phyloP scores from a whole-genome alignment of 2,888 invertebrate genomes.

The Callinectes sapidus region DNA sequence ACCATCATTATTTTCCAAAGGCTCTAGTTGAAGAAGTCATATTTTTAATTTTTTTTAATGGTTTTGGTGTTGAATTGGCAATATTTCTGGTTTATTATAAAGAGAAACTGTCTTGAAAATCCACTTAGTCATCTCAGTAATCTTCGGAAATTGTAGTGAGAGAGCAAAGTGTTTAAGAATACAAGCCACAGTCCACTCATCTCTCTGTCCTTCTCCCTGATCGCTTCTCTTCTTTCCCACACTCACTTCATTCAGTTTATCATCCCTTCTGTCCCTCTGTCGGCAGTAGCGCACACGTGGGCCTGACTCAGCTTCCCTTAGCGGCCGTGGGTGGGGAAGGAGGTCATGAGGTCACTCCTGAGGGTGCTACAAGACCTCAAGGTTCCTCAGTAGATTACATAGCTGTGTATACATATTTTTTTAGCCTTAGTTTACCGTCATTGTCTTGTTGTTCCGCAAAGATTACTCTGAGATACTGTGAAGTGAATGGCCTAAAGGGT shows the following conservation, averaged over 20 bases:
- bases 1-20: too few relatives aligned
- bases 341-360: not conserved
- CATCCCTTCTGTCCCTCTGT: not conserved
- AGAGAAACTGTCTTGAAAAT: too few relatives aligned
- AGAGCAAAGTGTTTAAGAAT: too few relatives aligned
- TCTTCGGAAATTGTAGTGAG: too few relatives aligned
- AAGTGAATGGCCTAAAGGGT: constrained; percentile 17
- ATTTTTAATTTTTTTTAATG: too few relatives aligned
- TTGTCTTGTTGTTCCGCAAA: not conserved
- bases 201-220: not conserved
- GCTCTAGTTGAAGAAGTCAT: too few relatives aligned
- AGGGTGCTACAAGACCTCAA: not conserved
- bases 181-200: too few relatives aligned
- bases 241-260: not conserved
- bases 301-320: not conserved
- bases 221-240: not conserved
- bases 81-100: too few relatives aligned
- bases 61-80: too few relatives aligned
- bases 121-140: too few relatives aligned
- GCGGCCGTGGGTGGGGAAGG: not conserved
- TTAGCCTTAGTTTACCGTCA: not conserved
- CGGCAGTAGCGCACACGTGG: not conserved
- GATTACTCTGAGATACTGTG: constrained; percentile 5
- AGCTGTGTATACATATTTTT: not conserved
- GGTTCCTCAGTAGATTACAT: not conserved